Evolutionary conservation across 2,113 vertebrate genomes (phyloP), one percentile per base, ranked within the genome.

Genomic region (Saguinus imperator): DNA sequence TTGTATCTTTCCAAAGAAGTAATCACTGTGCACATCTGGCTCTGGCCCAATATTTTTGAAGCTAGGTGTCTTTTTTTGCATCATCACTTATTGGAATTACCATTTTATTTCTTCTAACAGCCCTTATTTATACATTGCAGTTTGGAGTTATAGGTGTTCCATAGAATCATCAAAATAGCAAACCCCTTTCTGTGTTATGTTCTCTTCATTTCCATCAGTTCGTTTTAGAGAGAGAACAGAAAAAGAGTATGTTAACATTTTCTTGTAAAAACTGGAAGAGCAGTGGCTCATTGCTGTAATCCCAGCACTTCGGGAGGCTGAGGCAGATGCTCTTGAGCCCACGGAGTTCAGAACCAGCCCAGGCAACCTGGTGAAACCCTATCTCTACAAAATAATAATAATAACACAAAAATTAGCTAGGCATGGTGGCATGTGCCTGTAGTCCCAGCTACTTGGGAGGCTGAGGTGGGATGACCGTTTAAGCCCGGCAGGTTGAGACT

Each of bases 21-120:
- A 61, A 11, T 8, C 50, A 21, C 7, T 1, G 9, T 18, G 10
- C 8, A n/a, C 10, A 9, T 43, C 23, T 50, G 32, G 1, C 10
- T 93, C 43, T 87, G 79, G 43, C 27, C 3, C 35, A 76, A 58
- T 16, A 21, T 66, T 29, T 81, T 72, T 70, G 32, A 64, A 87
- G 55, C 32, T 27, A 93, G 16, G 5, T 6, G 9, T 11, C n/a
- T 64, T 61, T 61, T 48, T 50, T 45, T 57, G 8, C 16, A 10
- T 40, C 6, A 5, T 68, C 43, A 85, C 48, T 57, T 25, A 52
- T 7, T 45, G 3, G 16, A 2, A 2, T 18, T 77, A 3, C 35
- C 1, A 1, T 58, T 87, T 76, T 6, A 45, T 81, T n/a, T 84
- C 45, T 57, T 75, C 72, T n/a, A 25, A 20, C 3, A 48, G 32